phyloP scores from a whole-genome alignment of 2,113 vertebrate genomes.

The Elgaria multicarinata region DNA sequence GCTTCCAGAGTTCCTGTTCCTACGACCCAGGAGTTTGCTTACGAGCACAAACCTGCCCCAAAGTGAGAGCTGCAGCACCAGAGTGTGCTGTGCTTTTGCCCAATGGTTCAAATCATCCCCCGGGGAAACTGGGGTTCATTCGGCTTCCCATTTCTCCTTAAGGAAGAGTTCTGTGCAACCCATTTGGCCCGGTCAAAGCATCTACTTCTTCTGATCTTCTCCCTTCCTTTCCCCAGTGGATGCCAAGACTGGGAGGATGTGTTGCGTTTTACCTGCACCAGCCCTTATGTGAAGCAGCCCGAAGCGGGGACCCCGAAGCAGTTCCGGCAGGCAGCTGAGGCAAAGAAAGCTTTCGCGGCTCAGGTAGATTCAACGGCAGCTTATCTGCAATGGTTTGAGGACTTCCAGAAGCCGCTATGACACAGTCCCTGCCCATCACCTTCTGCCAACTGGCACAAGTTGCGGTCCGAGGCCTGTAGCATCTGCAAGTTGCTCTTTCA shows the following conservation, averaged over 20 bases:
- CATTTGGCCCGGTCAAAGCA: neutral
- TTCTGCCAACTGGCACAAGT: neutral
- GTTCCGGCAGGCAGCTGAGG: neutral
- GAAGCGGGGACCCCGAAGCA: neutral
- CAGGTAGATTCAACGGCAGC: neutral
- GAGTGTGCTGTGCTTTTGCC: neutral
- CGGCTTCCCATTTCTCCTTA: neutral
- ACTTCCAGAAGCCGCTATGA: neutral
- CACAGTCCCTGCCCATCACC: neutral
- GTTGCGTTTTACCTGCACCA: neutral
- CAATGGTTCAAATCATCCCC: neutral
- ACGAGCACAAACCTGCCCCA: neutral
- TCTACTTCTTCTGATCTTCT: no score
- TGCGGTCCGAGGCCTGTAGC: neutral
- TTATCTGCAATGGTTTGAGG: neutral
- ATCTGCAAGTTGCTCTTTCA: neutral
- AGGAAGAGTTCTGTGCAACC: neutral
- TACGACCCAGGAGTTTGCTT: neutral
- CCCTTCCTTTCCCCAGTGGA: neutral
- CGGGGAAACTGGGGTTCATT: neutral
- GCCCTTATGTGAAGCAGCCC: neutral
- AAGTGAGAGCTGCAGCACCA: neutral
- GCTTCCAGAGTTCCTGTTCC: no score
- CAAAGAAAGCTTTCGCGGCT: neutral
- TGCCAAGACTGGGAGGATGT: neutral